phyloP scores from a whole-genome alignment of 2,888 invertebrate species.

The Rhodophaea formosa region DNA sequence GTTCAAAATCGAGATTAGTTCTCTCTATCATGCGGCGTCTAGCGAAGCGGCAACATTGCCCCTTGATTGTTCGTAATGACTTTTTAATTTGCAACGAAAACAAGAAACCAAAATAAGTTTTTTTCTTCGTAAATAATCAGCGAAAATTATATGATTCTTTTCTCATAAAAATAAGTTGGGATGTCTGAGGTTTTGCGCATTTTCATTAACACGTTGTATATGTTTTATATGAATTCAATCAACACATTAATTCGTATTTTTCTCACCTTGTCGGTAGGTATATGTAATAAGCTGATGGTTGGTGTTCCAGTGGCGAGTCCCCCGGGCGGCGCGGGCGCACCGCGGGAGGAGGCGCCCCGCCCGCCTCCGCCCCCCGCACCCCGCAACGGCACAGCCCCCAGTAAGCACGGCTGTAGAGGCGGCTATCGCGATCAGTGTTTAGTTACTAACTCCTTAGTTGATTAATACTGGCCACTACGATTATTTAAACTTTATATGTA shows the following conservation, averaged over 20 bases:
- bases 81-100: no score
- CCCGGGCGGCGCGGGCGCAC: conserved; percentile 83
- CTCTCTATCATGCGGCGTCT: no score
- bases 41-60: no score
- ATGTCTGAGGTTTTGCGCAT: no score
- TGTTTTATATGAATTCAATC: not conserved
- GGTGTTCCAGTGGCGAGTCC: conserved; percentile 91
- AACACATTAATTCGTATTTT: conserved; percentile 17
- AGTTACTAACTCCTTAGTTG: not conserved
- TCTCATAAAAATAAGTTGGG: no score
- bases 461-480: not conserved
- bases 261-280: conserved; percentile 30
- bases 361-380: conserved; percentile 73
- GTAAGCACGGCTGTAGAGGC: conserved; percentile 69
- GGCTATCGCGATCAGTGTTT: conserved; percentile 50
- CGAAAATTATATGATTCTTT: no score
- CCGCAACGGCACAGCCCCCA: conserved; percentile 75
- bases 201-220: no score
- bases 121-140: no score
- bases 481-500: not conserved
- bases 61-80: no score
- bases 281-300: conserved; percentile 40
- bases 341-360: conserved; percentile 68
- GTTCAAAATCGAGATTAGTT: no score
- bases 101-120: no score